phyloP scores from a whole-genome alignment of 2,888 invertebrate species.

The Lapara coniferarum region DNA sequence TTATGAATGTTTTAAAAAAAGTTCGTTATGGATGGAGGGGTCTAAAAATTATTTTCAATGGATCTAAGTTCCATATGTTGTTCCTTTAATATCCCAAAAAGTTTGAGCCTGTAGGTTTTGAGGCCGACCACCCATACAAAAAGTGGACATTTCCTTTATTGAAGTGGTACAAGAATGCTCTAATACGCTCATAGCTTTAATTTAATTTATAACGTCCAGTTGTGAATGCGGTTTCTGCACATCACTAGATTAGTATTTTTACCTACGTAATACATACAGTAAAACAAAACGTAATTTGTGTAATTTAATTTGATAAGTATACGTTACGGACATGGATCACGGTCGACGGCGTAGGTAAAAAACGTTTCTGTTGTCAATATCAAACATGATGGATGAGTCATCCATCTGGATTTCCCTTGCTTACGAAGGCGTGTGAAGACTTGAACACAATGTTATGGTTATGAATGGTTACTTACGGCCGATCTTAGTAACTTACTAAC shows the following conservation, averaged over 20 bases:
- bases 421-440: constrained; percentile 2
- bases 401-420: constrained; percentile 17
- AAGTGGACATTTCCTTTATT: too few species aligned
- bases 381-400: constrained; percentile 5
- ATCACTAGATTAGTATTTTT: constrained; percentile 5
- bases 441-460: not conserved
- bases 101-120: too few species aligned
- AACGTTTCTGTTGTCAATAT: constrained; percentile 20
- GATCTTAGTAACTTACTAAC: too few species aligned
- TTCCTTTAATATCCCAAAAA: too few species aligned
- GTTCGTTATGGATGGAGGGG: too few species aligned
- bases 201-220: not conserved
- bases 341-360: constrained; percentile 13
- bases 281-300: constrained; percentile 8
- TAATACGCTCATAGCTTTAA: not conserved
- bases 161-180: too few species aligned
- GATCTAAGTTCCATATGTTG: too few species aligned
- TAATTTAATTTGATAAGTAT: constrained; percentile 25
- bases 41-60: too few species aligned
- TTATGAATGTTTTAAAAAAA: too few species aligned
- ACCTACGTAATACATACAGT: not conserved
- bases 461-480: not conserved
- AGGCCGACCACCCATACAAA: too few species aligned
- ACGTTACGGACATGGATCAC: constrained; percentile 12
- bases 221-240: not conserved